These are phyloP conservation scores for Kryphioiulus occultus DNA, from an alignment of 2,888 invertebrate genomes.

Conservation along the genomic window DNA sequence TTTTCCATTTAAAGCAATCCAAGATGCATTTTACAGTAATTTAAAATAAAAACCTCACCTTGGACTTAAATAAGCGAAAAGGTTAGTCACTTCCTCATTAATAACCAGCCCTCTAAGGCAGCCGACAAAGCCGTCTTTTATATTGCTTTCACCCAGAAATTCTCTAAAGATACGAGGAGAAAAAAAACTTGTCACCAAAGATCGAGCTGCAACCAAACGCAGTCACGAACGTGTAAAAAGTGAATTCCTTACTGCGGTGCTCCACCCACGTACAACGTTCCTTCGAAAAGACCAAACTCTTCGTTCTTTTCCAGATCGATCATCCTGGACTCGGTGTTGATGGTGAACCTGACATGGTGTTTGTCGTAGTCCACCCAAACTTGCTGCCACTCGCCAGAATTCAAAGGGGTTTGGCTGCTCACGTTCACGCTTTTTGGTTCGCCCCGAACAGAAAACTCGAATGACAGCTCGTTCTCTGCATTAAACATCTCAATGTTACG, in stretches of 20 bases:
- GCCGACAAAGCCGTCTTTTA: constrained; percentile 88
- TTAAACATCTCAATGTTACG: constrained; percentile 54
- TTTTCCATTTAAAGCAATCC: too few relatives aligned
- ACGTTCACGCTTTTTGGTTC: constrained; percentile 82
- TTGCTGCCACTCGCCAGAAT: constrained; percentile 95
- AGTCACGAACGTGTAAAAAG: background rate
- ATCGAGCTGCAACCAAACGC: background rate
- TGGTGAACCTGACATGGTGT: constrained; percentile 91
- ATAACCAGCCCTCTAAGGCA: constrained; percentile 92
- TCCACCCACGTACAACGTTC: constrained; percentile 87
- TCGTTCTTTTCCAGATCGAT: constrained; percentile 83
- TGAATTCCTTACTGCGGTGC: constrained; percentile 78
- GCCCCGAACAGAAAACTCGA: constrained; percentile 87
- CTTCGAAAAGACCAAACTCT: constrained; percentile 91
- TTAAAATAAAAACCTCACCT: constrained; percentile 55
- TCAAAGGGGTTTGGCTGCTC: constrained; percentile 80
- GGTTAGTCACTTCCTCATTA: constrained; percentile 88
- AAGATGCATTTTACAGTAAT: constrained; percentile 51
- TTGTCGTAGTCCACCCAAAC: constrained; percentile 95
- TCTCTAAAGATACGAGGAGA: constrained; percentile 68
- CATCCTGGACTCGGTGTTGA: constrained; percentile 89
- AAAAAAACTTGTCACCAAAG: background rate
- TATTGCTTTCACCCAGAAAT: constrained; percentile 80
- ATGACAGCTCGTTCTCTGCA: constrained; percentile 82
- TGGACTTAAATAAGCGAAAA: constrained; percentile 83